Percentiles rank a stretch among this genome's conserved stretches.
These are phyloP conservation scores for Sialis lutaria DNA, from an alignment of 2,888 invertebrate species.

Conservation along the genomic window DNA sequence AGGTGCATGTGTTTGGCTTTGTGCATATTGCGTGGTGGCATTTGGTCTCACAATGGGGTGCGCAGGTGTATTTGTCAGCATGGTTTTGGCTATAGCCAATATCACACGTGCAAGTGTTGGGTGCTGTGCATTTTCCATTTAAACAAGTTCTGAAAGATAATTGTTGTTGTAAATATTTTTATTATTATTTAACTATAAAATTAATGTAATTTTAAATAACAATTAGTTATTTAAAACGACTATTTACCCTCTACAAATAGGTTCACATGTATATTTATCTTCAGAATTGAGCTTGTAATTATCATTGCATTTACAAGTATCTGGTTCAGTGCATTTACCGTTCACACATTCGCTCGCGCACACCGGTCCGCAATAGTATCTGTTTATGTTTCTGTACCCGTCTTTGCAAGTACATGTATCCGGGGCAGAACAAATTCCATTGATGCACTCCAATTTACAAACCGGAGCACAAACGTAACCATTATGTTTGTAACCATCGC, in stretches of 20 bases:
- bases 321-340: constrained; percentile 14
- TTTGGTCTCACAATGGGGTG: constrained; percentile 26
- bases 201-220: too few relatives aligned
- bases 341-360: constrained; percentile 14
- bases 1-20: constrained; percentile 23
- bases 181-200: too few relatives aligned
- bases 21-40: constrained; percentile 29
- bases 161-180: too few relatives aligned
- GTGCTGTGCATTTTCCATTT: constrained; percentile 16
- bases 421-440: constrained; percentile 15
- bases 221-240: too few relatives aligned
- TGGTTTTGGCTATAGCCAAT: constrained; percentile 10
- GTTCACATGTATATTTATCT: constrained; percentile 20
- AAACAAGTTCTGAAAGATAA: constrained; percentile 12
- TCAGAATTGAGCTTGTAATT: constrained; percentile 8
- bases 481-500: not conserved
- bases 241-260: constrained; percentile 21
- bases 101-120: constrained; percentile 12
- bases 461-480: constrained; percentile 9
- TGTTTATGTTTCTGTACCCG: constrained; percentile 11
- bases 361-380: constrained; percentile 18
- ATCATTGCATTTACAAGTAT: constrained; percentile 14
- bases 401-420: constrained; percentile 16
- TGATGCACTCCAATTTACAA: constrained; percentile 15
- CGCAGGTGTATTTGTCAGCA: constrained; percentile 15